Percentiles rank a stretch among this genome's conserved stretches.
Evolutionary conservation across 35 echinoderm and acorn worm genomes (phyloP).

Genomic region (Ophiothrix spiculata): DNA sequence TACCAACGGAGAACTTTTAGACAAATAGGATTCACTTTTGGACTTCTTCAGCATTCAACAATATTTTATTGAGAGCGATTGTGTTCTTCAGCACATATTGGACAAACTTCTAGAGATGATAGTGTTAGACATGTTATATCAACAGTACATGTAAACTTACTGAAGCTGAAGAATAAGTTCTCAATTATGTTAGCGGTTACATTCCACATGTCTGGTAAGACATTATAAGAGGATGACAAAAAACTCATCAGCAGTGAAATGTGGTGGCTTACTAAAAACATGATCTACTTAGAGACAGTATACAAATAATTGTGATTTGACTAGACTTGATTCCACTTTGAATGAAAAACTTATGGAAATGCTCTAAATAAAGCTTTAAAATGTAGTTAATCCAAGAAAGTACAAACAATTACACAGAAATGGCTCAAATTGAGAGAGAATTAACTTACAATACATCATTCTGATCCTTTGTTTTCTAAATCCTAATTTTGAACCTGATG

Average conservation of each 20-base stretch:
- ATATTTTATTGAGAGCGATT: not conserved
- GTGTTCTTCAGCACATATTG: not conserved
- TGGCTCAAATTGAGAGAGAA: too few relatives aligned
- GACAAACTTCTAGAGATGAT: not conserved
- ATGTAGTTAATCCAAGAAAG: too few relatives aligned
- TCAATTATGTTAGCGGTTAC: not conserved
- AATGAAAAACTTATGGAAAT: too few relatives aligned
- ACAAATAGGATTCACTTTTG: not conserved
- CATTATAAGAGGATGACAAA: not conserved
- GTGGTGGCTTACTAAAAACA: not conserved
- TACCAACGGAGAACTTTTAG: not conserved
- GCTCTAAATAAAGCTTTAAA: too few relatives aligned
- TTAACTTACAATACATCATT: too few relatives aligned
- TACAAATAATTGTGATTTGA: not conserved
- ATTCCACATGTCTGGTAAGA: not conserved
- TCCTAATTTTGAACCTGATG: too few relatives aligned
- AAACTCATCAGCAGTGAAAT: not conserved
- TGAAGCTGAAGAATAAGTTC: not conserved
- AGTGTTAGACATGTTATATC: not conserved
- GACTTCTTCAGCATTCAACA: not conserved
- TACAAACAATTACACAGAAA: too few relatives aligned
- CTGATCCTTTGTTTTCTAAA: too few relatives aligned
- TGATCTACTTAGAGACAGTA: not conserved
- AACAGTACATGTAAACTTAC: not conserved
- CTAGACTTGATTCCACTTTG: too few relatives aligned